Evolutionary conservation across 2,797 vertebrate species (phyloP).

Genomic region (Clarias pachynema): DNA sequence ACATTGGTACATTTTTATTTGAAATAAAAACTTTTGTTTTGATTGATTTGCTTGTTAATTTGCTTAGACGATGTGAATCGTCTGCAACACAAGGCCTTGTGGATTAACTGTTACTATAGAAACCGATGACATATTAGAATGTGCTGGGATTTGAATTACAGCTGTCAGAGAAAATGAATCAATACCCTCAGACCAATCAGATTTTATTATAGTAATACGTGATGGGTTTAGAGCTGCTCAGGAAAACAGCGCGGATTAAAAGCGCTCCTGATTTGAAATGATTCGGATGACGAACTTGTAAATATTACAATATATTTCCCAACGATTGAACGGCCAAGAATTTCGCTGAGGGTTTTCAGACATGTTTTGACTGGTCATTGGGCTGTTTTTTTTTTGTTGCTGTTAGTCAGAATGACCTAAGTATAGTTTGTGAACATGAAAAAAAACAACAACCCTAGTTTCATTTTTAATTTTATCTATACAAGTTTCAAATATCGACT

Average conservation of each 20-base stretch:
- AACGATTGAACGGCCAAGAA: background rate
- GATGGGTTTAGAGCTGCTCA: background rate
- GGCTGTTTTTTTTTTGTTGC: background rate
- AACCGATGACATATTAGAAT: background rate
- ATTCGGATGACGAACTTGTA: background rate
- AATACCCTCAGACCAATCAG: background rate
- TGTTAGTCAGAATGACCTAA: background rate
- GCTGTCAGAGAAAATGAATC: background rate
- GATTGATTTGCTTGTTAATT: background rate
- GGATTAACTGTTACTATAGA: background rate
- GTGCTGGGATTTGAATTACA: background rate
- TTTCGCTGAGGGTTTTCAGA: constrained; percentile 6
- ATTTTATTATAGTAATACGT: background rate
- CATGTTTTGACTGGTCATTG: constrained; percentile 16
- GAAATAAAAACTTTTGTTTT: background rate
- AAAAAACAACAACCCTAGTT: background rate
- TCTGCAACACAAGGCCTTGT: background rate
- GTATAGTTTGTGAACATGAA: background rate
- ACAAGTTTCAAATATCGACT: background rate
- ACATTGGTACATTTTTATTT: no score
- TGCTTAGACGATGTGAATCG: background rate
- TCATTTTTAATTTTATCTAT: background rate
- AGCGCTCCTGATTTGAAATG: background rate
- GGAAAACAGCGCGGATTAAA: background rate
- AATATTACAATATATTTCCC: constrained; percentile 7